Conservation (phyloP, 2,888 invertebrate genomes). For the Parasteatoda lunata region DNA sequence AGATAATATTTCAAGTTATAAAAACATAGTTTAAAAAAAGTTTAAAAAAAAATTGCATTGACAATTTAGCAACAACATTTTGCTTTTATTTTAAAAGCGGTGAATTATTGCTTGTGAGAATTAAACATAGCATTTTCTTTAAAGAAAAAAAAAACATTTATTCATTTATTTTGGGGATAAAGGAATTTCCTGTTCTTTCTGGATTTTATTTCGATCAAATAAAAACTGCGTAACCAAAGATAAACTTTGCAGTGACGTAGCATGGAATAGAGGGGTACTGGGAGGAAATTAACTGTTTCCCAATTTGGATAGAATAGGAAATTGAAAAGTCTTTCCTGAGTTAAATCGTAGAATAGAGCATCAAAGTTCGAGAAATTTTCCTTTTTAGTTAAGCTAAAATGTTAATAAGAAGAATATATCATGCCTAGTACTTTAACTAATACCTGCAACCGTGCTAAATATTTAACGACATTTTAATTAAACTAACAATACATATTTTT, state of each 20-base stretch:
- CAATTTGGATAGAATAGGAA: conserved; percentile 59
- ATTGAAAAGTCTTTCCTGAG: conserved; percentile 49
- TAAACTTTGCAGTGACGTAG: conserved; percentile 11
- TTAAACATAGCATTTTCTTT: too few species aligned
- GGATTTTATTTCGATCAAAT: conserved; percentile 8
- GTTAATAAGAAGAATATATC: conserved; percentile 4
- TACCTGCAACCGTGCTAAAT: background rate
- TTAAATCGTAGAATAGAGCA: background rate
- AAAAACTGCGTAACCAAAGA: conserved; percentile 14
- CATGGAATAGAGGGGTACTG: conserved; percentile 2
- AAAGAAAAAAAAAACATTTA: too few species aligned
- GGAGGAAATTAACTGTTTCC: conserved; percentile 65
- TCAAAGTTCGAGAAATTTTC: conserved; percentile 7
- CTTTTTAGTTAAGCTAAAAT: background rate
- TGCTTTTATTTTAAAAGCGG: too few species aligned
- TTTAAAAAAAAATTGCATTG: too few species aligned
- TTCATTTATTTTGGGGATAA: background rate
- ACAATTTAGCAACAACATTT: too few species aligned
- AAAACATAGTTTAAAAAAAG: too few species aligned
- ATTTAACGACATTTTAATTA: too few species aligned
- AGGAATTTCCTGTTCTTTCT: background rate
- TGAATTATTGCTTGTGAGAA: too few species aligned
- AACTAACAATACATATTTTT: too few species aligned
- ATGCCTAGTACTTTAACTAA: background rate
- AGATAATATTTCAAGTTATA: too few species aligned